Evolutionary conservation across 2,797 vertebrate genomes (phyloP).

Genomic region (Liasis olivaceus): DNA sequence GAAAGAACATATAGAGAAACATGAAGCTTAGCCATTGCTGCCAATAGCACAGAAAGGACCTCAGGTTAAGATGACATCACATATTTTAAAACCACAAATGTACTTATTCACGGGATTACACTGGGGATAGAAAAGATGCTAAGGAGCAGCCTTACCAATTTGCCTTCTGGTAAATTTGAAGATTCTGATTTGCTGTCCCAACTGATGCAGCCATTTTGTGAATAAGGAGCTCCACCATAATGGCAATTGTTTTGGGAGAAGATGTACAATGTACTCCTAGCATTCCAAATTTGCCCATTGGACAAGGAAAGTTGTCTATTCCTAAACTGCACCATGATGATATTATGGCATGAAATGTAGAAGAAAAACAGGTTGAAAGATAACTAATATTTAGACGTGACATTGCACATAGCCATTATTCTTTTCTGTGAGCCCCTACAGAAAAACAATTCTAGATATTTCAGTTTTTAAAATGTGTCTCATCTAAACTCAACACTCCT

Average conservation of each 20-base stretch:
- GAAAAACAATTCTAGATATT: not conserved
- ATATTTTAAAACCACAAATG: constrained; percentile 23
- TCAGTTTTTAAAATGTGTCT: not conserved
- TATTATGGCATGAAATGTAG: not conserved
- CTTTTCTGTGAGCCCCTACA: not conserved
- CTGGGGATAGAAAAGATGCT: not conserved
- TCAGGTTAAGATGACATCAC: not conserved
- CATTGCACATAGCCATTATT: not conserved
- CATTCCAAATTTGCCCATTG: not conserved
- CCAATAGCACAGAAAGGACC: not conserved
- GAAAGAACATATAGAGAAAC: constrained; percentile 40
- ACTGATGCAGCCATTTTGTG: not conserved
- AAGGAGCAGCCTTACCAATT: not conserved
- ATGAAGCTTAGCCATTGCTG: not conserved
- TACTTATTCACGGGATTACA: not conserved
- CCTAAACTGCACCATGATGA: not conserved
- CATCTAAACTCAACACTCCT: not conserved
- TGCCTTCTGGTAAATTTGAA: not conserved
- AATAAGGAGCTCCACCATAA: not conserved
- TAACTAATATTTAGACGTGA: not conserved
- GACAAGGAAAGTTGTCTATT: not conserved
- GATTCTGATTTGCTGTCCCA: not conserved
- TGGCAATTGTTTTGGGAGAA: not conserved
- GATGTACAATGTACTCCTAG: not conserved
- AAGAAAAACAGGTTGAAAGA: not conserved